Evolutionary conservation across 2,888 invertebrate genomes (phyloP), one percentile per base, ranked within the genome.

Genomic region (Coenonympha arcania): DNA sequence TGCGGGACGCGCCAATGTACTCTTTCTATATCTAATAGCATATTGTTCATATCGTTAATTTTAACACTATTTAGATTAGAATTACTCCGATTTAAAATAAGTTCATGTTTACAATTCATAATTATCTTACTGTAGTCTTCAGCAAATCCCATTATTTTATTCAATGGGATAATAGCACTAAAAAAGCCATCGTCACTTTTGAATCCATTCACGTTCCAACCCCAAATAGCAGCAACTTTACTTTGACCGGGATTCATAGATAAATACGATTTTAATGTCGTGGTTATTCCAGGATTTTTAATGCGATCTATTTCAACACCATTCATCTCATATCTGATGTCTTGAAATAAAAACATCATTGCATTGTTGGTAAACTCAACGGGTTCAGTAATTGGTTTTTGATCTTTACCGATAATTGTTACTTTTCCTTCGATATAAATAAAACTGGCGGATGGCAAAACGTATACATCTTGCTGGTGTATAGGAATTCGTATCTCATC

Each of bases 401-500:
- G 28, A 8, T 28, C 28, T n/a, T 11, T 28, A 2, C 28, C 28
- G 5, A 28, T 28, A 8, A 8, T 8, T 6, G 28, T 28, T 28
- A 11, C 28, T 2, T 28, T 8, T n/a, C 28, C 28, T 11, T 28
- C 28, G 4, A 28, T 28, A 11, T 28, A 28, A 4, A 28, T 28
- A 8, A 11, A 11, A 28, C 28, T 28, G 6, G 8, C 28, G 6
- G 28, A 28, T 11, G 28, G 28, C 11, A 28, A 11, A 8, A 28
- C 4, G 28, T 28, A 28, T 4, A 28, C 4, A 8, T 28, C 11
- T 28, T 28, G 28, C 11, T 28, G 28, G 1, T 28, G 28, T 6
- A 55, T 55, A 60, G 36, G 61, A 63, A 30, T 61, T 34, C 3
- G 47, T 56, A 50, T 60, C 58, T 26, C 26, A 26, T 26, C 26